Evolutionary conservation across 1,140 invertebrate species (phyloP), one percentile per base, ranked within the genome.

Genomic region (Nasonia giraulti): DNA sequence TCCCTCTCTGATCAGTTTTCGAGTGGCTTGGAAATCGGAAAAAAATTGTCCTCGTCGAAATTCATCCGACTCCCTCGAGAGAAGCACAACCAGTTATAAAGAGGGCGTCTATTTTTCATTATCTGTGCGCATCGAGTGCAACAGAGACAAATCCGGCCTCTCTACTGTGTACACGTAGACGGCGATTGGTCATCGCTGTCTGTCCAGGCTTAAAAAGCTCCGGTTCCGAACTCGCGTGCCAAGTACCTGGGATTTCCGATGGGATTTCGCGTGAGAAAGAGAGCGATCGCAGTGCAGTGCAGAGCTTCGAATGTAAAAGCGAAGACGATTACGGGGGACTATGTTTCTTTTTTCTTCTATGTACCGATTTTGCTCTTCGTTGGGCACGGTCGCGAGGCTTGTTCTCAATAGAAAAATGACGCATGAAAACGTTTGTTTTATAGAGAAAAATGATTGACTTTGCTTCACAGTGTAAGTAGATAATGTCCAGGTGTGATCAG

Each of bases 181-280:
- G 10, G 2, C 27, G 68, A 71, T 71, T 71, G 68, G 68, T 71
- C 68, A 71, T 71, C 68, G 31, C 68, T 4, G 23, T 71, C 27
- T 33, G 23, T 2, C 68, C 68, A 20, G 7, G 17, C 14, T 27
- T 71, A 71, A 71, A 71, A 71, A 71, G 44, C 20, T 75, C 6
- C 17, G 50, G 14, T 55, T 55, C 14, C 4, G 50, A 14, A 55
- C 31, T 75, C 77, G 68, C 55, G 71, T 76, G 33, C 68, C 82
- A 84, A 79, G 66, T 79, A 37, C 31, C 68, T 79, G 66, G 73
- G 68, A 84, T 84, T 73, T 69, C 47, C 66, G 62, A 78, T 73
- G 20, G 76, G 66, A 69, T 77, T 77, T 76, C 2, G n/a, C 2
- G n/a, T 50, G 47, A 77, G 31, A n/a, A 40, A 83, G 68, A 11